phyloP scores from a whole-genome alignment of 2,888 invertebrate genomes.

The Andrena haemorrhoa region DNA sequence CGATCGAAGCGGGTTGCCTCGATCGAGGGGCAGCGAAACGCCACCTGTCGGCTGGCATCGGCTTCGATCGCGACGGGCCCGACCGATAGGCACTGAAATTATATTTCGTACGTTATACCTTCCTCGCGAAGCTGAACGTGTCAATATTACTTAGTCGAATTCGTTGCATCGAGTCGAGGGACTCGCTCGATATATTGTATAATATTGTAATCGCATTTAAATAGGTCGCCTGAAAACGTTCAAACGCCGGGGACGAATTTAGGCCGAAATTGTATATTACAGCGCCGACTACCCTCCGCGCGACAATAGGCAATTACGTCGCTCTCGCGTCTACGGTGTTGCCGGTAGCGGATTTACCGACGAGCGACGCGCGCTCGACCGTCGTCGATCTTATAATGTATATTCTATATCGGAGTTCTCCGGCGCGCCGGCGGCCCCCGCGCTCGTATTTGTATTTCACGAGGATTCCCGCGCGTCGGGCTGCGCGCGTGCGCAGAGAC shows the following conservation, averaged over 20 bases:
- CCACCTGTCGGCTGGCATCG: neutral
- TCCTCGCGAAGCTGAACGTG: conserved; percentile 58
- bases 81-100: conserved; percentile 61
- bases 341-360: neutral
- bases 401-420: neutral
- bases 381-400: conserved; percentile 8
- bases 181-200: conserved; percentile 58
- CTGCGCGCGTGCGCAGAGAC: neutral
- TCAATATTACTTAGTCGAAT: conserved; percentile 71
- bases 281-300: conserved; percentile 51
- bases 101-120: conserved; percentile 63
- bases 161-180: conserved; percentile 56
- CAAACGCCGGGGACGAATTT: conserved; percentile 52
- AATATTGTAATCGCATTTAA: conserved; percentile 61
- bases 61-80: conserved; percentile 51
- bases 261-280: conserved; percentile 42
- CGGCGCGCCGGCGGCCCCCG: neutral
- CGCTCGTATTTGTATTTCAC: neutral
- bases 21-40: neutral
- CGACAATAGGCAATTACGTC: conserved; percentile 47
- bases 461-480: neutral
- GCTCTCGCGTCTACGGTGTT: conserved; percentile 50
- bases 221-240: conserved; percentile 63
- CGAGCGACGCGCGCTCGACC: neutral
- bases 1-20: conserved; percentile 35